phyloP scores from a whole-genome alignment of 1,140 invertebrate genomes.

The Globodera ellingtonae region DNA sequence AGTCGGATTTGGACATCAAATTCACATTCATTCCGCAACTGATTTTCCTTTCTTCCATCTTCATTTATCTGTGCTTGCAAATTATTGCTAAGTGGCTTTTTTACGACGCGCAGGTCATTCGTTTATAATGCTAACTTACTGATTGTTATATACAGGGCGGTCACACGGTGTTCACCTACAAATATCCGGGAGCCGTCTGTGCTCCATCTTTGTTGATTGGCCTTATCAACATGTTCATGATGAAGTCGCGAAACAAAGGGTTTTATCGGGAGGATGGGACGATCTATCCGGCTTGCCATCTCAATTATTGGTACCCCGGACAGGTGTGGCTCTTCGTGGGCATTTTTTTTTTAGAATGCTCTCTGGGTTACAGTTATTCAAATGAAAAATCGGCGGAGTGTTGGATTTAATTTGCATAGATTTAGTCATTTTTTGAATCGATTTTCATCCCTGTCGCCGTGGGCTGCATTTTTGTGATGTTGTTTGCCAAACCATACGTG shows the following conservation, averaged over 20 bases:
- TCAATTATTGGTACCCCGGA: conserved; percentile 64
- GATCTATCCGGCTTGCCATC: conserved; percentile 42
- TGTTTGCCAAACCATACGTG: conserved; percentile 82
- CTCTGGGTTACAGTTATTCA: neutral
- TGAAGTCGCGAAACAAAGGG: conserved; percentile 52
- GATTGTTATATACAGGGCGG: conserved; percentile 38
- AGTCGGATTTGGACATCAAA: conserved; percentile 73
- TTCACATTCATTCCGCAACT: conserved; percentile 92
- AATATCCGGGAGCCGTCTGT: conserved; percentile 65
- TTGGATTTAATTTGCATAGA: conserved; percentile 18
- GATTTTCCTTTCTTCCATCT: conserved; percentile 83
- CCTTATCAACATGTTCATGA: conserved; percentile 72
- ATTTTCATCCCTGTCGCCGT: conserved; percentile 77
- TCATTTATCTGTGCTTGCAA: conserved; percentile 89
- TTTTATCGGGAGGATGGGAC: conserved; percentile 41
- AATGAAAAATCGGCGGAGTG: too few species aligned
- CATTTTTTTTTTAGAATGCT: neutral
- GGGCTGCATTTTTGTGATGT: conserved; percentile 86
- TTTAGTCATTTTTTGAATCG: conserved; percentile 70
- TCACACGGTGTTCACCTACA: conserved; percentile 52
- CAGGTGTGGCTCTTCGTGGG: conserved; percentile 48
- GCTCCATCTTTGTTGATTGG: conserved; percentile 73
- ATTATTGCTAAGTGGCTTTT: conserved; percentile 85
- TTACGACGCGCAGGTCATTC: conserved; percentile 42
- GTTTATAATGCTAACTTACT: conserved; percentile 1